phyloP scores from a whole-genome alignment of 2,797 vertebrate species.

The Acanthiza pusilla region DNA sequence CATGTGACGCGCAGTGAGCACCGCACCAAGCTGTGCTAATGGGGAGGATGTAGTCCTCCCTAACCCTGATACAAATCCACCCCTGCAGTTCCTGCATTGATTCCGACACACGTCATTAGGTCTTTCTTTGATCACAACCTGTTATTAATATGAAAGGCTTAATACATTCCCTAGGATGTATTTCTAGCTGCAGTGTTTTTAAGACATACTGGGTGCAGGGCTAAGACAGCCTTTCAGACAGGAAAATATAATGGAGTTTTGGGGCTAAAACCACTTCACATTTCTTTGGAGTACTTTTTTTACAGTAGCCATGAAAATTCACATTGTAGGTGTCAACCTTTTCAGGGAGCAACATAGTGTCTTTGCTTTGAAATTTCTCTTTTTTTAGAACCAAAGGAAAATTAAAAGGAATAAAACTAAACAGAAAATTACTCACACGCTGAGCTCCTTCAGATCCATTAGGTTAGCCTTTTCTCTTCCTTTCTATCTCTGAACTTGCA shows the following conservation, averaged over 20 bases:
- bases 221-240: not conserved
- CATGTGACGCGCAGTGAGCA: fast-evolving
- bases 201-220: not conserved
- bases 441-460: not conserved
- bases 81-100: not conserved
- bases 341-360: not conserved
- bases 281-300: not conserved
- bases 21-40: not conserved
- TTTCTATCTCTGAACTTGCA: not conserved
- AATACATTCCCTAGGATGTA: not conserved
- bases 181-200: not conserved
- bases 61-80: not conserved
- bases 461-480: not conserved
- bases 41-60: not conserved
- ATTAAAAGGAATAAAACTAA: not conserved
- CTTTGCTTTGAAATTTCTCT: not conserved
- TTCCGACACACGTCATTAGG: not conserved
- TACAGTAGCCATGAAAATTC: not conserved
- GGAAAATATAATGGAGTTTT: not conserved
- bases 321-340: not conserved
- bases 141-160: constrained; percentile 18
- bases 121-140: constrained; percentile 29
- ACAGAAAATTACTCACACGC: not conserved
- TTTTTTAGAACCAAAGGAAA: not conserved
- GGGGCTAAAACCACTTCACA: not conserved